phyloP scores from a whole-genome alignment of 2,797 vertebrate genomes.

The Lycodopsis pacificus region DNA sequence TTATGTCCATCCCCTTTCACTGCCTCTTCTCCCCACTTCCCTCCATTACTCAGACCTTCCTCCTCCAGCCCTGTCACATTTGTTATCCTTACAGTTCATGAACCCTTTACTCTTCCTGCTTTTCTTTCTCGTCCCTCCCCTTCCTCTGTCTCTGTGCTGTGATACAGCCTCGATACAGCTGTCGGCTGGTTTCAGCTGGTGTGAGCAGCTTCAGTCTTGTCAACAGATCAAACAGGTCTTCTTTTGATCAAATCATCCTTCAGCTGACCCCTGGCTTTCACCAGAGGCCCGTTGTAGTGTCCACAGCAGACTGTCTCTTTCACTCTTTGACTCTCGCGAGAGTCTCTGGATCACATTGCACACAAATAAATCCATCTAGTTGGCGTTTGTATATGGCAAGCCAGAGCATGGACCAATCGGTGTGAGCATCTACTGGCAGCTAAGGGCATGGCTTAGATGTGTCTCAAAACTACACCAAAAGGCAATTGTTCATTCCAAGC shows the following conservation, averaged over 20 bases:
- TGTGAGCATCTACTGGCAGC: too few relatives aligned
- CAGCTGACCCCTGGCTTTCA: conserved; percentile 19
- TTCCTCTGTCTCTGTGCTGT: conserved; percentile 12
- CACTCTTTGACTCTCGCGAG: neutral
- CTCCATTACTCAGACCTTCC: conserved; percentile 46
- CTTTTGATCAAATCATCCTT: conserved; percentile 35
- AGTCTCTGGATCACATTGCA: too few relatives aligned
- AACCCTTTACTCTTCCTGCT: conserved; percentile 22
- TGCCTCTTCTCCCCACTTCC: neutral
- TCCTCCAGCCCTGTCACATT: conserved; percentile 55
- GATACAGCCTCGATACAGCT: conserved; percentile 23
- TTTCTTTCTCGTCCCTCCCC: neutral
- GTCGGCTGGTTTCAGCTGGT: conserved; percentile 34
- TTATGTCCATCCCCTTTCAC: conserved; percentile 4
- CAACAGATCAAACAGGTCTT: conserved; percentile 41
- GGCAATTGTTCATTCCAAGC: too few relatives aligned
- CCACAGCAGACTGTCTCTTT: neutral
- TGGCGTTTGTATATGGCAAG: too few relatives aligned
- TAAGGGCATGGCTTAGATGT: too few relatives aligned
- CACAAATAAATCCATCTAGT: too few relatives aligned
- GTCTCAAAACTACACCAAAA: too few relatives aligned
- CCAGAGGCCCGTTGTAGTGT: neutral
- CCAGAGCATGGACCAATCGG: too few relatives aligned
- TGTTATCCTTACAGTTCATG: conserved; percentile 44
- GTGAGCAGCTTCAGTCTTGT: conserved; percentile 42